phyloP scores from a whole-genome alignment of 30 jellyfish, hydroid and myxozoan species.

The Mastigias papua region DNA sequence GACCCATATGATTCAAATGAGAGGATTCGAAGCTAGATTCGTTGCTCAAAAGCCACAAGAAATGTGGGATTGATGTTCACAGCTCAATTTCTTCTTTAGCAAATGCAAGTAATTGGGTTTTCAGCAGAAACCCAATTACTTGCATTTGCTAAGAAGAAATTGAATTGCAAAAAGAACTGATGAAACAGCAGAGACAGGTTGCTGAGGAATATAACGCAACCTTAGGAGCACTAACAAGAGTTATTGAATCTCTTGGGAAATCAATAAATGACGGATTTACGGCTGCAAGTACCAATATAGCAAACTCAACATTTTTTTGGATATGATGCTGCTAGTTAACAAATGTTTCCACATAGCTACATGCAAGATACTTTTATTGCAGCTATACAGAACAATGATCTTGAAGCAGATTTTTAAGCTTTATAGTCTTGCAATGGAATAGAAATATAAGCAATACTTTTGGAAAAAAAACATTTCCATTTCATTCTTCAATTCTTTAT shows the following conservation, averaged over 20 bases:
- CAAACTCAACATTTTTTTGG: neutral
- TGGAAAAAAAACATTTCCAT: no score
- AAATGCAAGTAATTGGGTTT: no score
- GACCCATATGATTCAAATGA: neutral
- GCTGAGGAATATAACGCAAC: neutral
- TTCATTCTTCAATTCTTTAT: no score
- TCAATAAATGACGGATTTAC: neutral
- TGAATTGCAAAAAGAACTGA: neutral
- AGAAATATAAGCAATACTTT: no score
- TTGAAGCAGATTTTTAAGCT: no score
- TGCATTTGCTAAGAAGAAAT: neutral
- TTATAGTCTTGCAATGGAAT: no score
- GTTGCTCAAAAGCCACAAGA: neutral
- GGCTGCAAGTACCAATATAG: neutral
- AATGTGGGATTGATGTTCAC: neutral
- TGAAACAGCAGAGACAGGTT: neutral
- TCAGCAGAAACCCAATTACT: no score
- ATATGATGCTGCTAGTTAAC: neutral
- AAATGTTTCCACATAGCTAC: neutral
- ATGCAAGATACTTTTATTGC: neutral
- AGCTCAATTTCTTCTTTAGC: no score
- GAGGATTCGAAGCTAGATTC: neutral
- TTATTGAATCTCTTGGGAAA: neutral
- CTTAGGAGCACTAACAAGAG: neutral
- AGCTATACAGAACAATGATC: no score